Percentiles rank a stretch among this genome's conserved stretches.
Evolutionary conservation across 1,140 invertebrate genomes (phyloP).

Genomic region (Varroa destructor): DNA sequence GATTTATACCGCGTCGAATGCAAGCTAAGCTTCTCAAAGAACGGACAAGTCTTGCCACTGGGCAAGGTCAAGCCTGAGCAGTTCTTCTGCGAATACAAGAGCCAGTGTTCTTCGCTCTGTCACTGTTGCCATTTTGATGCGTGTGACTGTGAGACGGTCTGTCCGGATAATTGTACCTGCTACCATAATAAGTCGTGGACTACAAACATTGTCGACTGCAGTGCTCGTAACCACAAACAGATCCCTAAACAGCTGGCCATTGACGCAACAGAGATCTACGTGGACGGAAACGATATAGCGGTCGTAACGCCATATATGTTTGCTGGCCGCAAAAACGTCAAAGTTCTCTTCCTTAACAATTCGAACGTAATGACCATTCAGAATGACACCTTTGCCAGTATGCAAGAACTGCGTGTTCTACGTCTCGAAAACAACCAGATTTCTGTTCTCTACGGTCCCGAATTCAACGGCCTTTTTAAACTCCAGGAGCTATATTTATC

Average conservation of each 20-base stretch:
- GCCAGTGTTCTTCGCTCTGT: constrained; percentile 78
- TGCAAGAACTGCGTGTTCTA: constrained; percentile 54
- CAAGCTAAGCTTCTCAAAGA: constrained; percentile 61
- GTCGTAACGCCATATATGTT: constrained; percentile 75
- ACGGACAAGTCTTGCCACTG: constrained; percentile 50
- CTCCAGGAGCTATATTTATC: constrained; percentile 71
- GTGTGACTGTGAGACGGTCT: constrained; percentile 88
- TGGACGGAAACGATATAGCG: constrained; percentile 75
- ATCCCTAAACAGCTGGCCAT: constrained; percentile 76
- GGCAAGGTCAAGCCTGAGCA: constrained; percentile 68
- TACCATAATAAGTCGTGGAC: constrained; percentile 87
- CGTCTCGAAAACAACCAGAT: constrained; percentile 65
- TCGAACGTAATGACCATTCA: constrained; percentile 67
- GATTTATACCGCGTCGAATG: constrained; percentile 80
- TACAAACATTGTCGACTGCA: constrained; percentile 79
- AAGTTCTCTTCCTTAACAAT: constrained; percentile 70
- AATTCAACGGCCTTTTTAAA: constrained; percentile 57
- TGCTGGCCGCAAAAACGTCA: constrained; percentile 71
- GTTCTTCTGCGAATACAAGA: constrained; percentile 78
- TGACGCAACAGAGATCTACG: constrained; percentile 81
- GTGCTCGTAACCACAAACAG: constrained; percentile 53
- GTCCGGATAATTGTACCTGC: constrained; percentile 78
- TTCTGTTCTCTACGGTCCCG: constrained; percentile 61
- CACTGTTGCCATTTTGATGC: constrained; percentile 89
- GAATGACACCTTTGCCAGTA: constrained; percentile 76